Base-by-base conservation (phyloP, 1,140 invertebrate species). In the Gonioctena quinquepunctata region DNA sequence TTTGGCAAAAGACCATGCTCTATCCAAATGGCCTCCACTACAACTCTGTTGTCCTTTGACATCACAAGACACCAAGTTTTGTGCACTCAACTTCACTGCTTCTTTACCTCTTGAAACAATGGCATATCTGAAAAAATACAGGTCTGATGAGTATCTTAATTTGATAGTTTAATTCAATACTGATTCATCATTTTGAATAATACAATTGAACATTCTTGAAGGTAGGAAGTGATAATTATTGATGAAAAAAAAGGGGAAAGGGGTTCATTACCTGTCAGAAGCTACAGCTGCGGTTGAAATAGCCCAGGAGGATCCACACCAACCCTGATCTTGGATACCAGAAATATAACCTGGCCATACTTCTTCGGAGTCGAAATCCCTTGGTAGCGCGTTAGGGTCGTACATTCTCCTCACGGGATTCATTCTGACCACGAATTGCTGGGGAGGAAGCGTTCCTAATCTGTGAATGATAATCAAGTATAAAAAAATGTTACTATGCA, bases 291-390 rank as follows among this genome's bases (percentile, higher is more conserved):
- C 90, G 0, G 95, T 94, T 0, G 94, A 93, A 33, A 98, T 88
- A 0, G 95, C 96, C 96, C 96, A 98, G 1, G 96, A 97, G 0
- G 94, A 89, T 0, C 90, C 95, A 79, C 96, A 95, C 91, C 96
- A 95, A 28, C 92, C 92, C 84, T 99, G 96, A 84, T 99, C 95
- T 8, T 88, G 84, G 7, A 97, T 85, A 0, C 84, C 86, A 0
- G 90, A 88, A 27, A 97, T 91, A 25, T 87, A 85, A 0, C 86
- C 84, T 0, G 88, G 88, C 96, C 96, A 98, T 50, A 87, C 85
- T 0, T 83, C 78, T 1, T 92, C 85, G 0, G 93, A 84, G 81
- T 97, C 94, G 80, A 98, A 97, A 42, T 86, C 73, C 1, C 79
- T 73, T 0, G 92, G 92, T 22, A 94, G 69, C 19, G 83, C 77